These are phyloP conservation scores for Bos taurus DNA, from an alignment of 2,113 vertebrate genomes.

Conservation along the genomic window ARS-UCD2.0 NC_037342.1:56461001-56461500, in stretches of 20 bases:
- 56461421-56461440: neutral
- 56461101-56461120: neutral
- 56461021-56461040: neutral
- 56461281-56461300: neutral
- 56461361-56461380: neutral
- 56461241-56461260: neutral
- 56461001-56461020: neutral
- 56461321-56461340: neutral
- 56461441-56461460: neutral
- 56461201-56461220: too few species aligned
- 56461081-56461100: neutral
- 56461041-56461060: neutral
- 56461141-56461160: neutral
- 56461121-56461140: neutral
- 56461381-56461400: neutral
- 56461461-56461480: neutral
- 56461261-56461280: neutral
- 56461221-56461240: neutral
- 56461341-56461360: neutral
- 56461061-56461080: neutral
- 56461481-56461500: fast-evolving
- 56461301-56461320: neutral
- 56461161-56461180: neutral
- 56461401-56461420: neutral
- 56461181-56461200: neutral